Evolutionary conservation across 2,113 vertebrate genomes (phyloP).

Genomic region (Rhineura floridana): DNA sequence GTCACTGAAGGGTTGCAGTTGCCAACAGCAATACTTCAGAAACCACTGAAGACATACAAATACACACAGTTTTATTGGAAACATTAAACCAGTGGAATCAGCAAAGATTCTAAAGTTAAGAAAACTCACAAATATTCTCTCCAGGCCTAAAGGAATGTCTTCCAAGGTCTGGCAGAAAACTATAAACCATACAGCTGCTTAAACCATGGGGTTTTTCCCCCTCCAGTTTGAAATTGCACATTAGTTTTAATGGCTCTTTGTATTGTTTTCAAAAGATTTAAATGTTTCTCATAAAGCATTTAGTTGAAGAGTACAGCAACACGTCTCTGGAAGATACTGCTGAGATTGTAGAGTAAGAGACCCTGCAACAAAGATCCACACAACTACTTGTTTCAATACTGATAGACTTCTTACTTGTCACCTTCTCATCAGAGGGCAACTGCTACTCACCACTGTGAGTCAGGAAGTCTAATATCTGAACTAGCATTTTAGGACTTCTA

Average conservation of each 20-base stretch:
- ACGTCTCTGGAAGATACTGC: neutral
- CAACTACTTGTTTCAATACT: neutral
- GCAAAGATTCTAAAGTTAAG: neutral
- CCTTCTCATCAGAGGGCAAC: neutral
- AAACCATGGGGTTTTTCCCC: neutral
- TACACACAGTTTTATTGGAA: conserved; percentile 44
- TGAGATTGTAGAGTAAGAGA: neutral
- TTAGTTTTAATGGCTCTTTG: neutral
- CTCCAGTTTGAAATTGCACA: conserved; percentile 10
- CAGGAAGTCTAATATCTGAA: neutral
- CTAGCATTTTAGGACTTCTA: neutral
- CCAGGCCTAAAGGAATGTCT: neutral
- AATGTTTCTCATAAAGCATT: conserved; percentile 32
- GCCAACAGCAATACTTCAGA: conserved; percentile 46
- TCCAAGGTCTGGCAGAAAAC: neutral
- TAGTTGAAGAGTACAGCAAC: conserved; percentile 1
- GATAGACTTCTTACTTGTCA: neutral
- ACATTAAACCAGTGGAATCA: neutral
- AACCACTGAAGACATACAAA: conserved; percentile 38
- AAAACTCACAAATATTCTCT: neutral
- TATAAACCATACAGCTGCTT: neutral
- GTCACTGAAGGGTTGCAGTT: conserved; percentile 50
- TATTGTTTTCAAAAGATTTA: neutral
- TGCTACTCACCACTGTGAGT: neutral
- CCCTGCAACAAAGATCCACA: neutral